Evolutionary conservation across 1,140 invertebrate species (phyloP).

Genomic region (Parasteatoda tepidariorum): DNA sequence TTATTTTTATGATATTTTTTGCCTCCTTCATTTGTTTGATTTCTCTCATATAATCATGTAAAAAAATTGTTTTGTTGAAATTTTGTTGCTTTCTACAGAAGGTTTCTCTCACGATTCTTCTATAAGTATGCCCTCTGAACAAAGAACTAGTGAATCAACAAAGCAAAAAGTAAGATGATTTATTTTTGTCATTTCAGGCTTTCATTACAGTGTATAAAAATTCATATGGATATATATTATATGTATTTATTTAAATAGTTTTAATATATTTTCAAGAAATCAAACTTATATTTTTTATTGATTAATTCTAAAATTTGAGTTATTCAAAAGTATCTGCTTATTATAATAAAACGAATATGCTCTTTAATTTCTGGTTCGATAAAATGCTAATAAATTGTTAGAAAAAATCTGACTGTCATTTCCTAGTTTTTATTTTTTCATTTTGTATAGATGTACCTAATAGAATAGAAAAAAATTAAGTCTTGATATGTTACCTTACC

Average conservation of each 20-base stretch:
- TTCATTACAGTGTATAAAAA: background rate
- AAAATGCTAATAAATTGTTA: too few relatives aligned
- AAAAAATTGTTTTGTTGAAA: background rate
- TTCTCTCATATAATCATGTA: background rate
- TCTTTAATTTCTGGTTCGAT: too few relatives aligned
- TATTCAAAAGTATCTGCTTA: too few relatives aligned
- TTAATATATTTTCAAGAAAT: background rate
- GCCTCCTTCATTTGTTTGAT: background rate
- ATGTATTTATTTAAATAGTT: background rate
- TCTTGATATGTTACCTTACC: too few relatives aligned
- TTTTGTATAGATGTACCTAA: too few relatives aligned
- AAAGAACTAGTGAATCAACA: slow-evolving; percentile 43
- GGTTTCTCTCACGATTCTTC: slow-evolving; percentile 22
- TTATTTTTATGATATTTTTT: background rate
- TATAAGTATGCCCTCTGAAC: slow-evolving; percentile 33
- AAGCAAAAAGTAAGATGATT: slow-evolving; percentile 41
- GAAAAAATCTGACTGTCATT: too few relatives aligned
- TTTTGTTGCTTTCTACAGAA: slow-evolving; percentile 11
- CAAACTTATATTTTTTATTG: background rate
- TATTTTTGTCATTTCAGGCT: background rate
- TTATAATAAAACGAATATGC: too few relatives aligned
- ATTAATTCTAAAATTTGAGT: background rate
- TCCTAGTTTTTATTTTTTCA: too few relatives aligned
- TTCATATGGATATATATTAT: background rate
- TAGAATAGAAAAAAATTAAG: too few relatives aligned